Conservation (phyloP, 2,113 vertebrate species). For the Motacilla tschutschensis region DNA sequence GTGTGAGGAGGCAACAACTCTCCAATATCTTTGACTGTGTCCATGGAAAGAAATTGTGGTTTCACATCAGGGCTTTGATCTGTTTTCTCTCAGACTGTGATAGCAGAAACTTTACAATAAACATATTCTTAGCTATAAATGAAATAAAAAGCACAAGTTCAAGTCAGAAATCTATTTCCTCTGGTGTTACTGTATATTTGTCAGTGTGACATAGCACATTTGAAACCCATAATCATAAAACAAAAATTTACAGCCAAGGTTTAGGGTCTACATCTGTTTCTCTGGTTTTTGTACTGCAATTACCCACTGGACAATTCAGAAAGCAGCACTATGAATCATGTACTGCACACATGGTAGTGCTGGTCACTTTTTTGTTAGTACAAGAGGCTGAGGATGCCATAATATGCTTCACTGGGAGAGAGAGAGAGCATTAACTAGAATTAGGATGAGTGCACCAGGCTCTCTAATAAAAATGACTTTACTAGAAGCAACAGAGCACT, state of each 20-base stretch:
- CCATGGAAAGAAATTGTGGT: conserved; percentile 5
- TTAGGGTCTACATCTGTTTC: conserved; percentile 80
- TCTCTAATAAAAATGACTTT: conserved; percentile 37
- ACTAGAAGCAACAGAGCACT: conserved; percentile 10
- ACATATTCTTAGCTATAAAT: conserved; percentile 63
- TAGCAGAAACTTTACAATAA: conserved; percentile 53
- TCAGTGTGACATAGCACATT: conserved; percentile 76
- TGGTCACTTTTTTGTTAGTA: conserved; percentile 54
- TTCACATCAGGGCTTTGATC: conserved; percentile 2
- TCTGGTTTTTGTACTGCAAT: conserved; percentile 76
- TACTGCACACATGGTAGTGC: conserved; percentile 55
- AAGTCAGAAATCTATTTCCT: conserved; percentile 70
- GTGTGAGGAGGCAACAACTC: not conserved
- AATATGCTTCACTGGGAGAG: not conserved
- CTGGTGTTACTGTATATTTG: conserved; percentile 72
- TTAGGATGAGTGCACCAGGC: conserved; percentile 9
- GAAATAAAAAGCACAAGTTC: conserved; percentile 67
- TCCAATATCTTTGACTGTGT: not conserved
- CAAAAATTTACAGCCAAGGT: conserved; percentile 76
- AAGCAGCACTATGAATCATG: conserved; percentile 71
- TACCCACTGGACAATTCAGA: conserved; percentile 77
- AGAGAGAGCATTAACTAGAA: conserved; percentile 9
- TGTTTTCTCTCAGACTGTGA: conserved; percentile 46
- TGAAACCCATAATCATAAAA: conserved; percentile 81
- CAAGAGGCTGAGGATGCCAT: conserved; percentile 5